These are phyloP conservation scores for Hydriomena furcata DNA, from an alignment of 2,888 invertebrate species.

Conservation along the genomic window DNA sequence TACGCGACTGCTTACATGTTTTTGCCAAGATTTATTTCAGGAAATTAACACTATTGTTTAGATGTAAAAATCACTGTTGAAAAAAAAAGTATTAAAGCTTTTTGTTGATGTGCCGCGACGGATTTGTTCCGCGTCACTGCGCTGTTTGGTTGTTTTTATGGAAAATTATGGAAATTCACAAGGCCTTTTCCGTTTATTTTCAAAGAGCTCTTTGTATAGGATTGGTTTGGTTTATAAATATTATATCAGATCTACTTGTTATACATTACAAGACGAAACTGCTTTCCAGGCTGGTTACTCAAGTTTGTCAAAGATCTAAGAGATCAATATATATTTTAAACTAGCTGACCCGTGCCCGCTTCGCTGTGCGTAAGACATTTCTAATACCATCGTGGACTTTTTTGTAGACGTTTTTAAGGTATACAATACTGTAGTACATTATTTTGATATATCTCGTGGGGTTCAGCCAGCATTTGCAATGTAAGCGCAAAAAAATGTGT, in stretches of 20 bases:
- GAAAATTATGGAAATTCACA: constrained; percentile 25
- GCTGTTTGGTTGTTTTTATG: constrained; percentile 10
- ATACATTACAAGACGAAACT: neutral
- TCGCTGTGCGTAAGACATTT: no score
- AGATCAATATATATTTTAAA: no score
- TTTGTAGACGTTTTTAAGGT: no score
- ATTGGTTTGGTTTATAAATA: constrained; percentile 1
- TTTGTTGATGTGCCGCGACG: constrained; percentile 15
- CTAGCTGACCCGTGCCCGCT: no score
- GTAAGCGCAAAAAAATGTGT: no score
- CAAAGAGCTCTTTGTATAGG: constrained; percentile 1
- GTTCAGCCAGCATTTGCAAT: no score
- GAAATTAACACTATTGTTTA: constrained; percentile 34
- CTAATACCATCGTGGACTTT: no score
- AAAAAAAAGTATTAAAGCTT: constrained; percentile 16
- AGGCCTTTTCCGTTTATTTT: constrained; percentile 17
- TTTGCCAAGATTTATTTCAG: constrained; percentile 32
- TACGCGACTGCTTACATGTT: constrained; percentile 39
- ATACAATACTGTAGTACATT: no score
- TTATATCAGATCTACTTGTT: no score
- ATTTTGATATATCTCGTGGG: no score
- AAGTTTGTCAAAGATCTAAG: no score
- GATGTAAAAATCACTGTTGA: constrained; percentile 13
- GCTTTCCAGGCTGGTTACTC: no score
- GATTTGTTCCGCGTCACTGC: constrained; percentile 18